Evolutionary conservation across 2,113 vertebrate genomes (phyloP).

Genomic region (Pithys albifrons): DNA sequence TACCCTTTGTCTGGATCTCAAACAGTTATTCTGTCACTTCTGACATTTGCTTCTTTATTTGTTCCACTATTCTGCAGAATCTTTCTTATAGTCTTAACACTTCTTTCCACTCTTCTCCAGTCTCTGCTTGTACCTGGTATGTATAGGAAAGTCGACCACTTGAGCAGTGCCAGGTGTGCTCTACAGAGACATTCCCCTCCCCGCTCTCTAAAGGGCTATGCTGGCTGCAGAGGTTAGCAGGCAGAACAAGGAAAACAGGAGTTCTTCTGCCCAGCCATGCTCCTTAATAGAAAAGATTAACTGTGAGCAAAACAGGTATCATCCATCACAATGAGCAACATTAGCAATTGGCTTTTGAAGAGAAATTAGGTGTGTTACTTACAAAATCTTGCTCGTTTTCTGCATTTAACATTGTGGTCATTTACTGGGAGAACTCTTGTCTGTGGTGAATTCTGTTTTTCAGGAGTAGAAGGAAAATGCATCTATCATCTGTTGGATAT

Average conservation of each 20-base stretch:
- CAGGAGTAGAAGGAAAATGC: not conserved
- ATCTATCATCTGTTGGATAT: not conserved
- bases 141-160: not conserved
- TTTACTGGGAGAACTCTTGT: not conserved
- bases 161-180: not conserved
- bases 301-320: not conserved
- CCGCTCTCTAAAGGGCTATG: not conserved
- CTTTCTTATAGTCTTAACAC: not conserved
- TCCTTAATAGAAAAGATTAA: not conserved
- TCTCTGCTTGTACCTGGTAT: accelerated
- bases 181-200: not conserved
- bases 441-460: not conserved
- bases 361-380: not conserved
- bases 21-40: not conserved
- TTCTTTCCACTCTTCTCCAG: not conserved
- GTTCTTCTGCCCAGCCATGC: not conserved
- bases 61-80: not conserved
- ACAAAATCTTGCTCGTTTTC: not conserved
- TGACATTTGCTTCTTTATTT: not conserved
- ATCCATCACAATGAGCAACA: not conserved
- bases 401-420: not conserved
- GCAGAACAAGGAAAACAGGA: not conserved
- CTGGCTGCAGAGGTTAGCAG: not conserved
- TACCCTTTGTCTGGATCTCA: not conserved
- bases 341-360: not conserved